These are phyloP conservation scores for Gavialis gangeticus DNA, from an alignment of 2,113 vertebrate species.

Conservation along the genomic window DNA sequence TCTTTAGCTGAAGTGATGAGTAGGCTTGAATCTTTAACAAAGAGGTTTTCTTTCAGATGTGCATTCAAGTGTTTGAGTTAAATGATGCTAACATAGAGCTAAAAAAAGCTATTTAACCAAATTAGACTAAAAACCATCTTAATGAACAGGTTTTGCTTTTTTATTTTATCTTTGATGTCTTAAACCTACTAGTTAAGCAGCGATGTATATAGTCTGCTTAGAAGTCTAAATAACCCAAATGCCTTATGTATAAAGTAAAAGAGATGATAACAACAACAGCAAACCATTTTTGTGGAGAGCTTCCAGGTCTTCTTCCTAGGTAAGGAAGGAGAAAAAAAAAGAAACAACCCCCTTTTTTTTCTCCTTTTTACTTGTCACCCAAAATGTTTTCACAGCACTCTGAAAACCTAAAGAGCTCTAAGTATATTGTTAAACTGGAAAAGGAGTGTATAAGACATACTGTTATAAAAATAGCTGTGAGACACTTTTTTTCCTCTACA, in stretches of 20 bases:
- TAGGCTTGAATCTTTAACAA: background rate
- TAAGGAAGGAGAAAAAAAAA: slow-evolving; percentile 19
- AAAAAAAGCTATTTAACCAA: background rate
- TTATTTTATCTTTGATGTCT: slow-evolving; percentile 71
- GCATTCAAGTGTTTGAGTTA: slow-evolving; percentile 34
- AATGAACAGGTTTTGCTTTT: slow-evolving; percentile 68
- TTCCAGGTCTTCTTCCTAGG: slow-evolving; percentile 20
- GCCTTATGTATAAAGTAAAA: background rate
- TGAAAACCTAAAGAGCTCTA: background rate
- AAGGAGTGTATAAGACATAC: slow-evolving; percentile 47
- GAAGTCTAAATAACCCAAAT: slow-evolving; percentile 7
- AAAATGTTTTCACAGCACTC: slow-evolving; percentile 3
- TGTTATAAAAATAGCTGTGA: slow-evolving; percentile 66
- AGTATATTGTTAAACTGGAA: slow-evolving; percentile 62
- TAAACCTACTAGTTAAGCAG: slow-evolving; percentile 57
- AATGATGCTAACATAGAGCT: background rate
- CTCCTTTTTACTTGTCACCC: background rate
- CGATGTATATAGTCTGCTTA: slow-evolving; percentile 53
- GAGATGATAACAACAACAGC: too few species aligned
- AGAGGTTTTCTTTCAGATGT: slow-evolving; percentile 32
- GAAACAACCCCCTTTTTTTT: slow-evolving; percentile 17
- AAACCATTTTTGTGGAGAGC: slow-evolving; percentile 1
- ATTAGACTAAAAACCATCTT: slow-evolving; percentile 61
- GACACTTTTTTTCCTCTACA: slow-evolving; percentile 55
- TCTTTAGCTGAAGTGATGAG: background rate